Evolutionary conservation across 1,140 invertebrate species (phyloP).

Genomic region (Drosophila chauvacae): DNA sequence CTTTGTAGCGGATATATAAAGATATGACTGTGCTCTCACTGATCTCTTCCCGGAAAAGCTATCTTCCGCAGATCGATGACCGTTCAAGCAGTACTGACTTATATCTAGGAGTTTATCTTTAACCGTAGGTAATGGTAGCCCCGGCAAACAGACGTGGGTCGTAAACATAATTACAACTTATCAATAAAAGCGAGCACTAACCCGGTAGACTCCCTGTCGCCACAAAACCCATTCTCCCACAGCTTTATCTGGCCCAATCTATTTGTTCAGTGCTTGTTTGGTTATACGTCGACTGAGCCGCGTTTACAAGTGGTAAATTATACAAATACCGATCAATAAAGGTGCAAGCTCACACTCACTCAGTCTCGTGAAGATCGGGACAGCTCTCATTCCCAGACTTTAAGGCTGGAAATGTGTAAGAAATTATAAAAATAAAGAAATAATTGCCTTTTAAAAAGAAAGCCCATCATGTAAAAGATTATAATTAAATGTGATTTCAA

Average conservation of each 20-base stretch:
- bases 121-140: slow-evolving; percentile 53
- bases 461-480: background rate
- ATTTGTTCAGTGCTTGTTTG: slow-evolving; percentile 33
- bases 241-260: slow-evolving; percentile 33
- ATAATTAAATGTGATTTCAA: background rate
- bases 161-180: slow-evolving; percentile 80
- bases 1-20: too few relatives aligned
- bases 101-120: slow-evolving; percentile 51
- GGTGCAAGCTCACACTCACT: slow-evolving; percentile 20
- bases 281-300: slow-evolving; percentile 28
- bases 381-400: background rate
- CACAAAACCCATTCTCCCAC: slow-evolving; percentile 31
- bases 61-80: slow-evolving; percentile 14
- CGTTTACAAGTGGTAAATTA: slow-evolving; percentile 69
- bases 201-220: slow-evolving; percentile 69
- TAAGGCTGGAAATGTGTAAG: background rate
- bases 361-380: background rate
- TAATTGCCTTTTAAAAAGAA: too few relatives aligned
- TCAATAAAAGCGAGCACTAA: slow-evolving; percentile 62
- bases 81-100: slow-evolving; percentile 2
- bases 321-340: slow-evolving; percentile 65
- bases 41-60: background rate
- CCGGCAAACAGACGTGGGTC: slow-evolving; percentile 58
- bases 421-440: background rate
- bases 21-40: too few relatives aligned